A percentile compares a stretch with the other conserved stretches of the same genome.
These are phyloP conservation scores for Tiliacea citrago DNA, from an alignment of 2,888 invertebrate species.

Conservation along the genomic window DNA sequence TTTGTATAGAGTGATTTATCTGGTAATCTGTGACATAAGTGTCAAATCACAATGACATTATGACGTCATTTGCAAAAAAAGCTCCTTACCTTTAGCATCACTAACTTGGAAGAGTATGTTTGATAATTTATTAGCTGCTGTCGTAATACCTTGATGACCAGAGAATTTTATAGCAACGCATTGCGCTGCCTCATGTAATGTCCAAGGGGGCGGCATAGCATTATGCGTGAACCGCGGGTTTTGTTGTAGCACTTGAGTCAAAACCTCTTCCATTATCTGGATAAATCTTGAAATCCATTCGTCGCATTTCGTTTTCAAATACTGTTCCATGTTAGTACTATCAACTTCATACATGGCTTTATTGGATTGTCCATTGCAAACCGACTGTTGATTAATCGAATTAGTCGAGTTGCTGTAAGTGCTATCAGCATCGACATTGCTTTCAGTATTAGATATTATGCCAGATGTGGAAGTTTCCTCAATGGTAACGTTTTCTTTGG, in stretches of 20 bases:
- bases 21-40: too few relatives aligned
- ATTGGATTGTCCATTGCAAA: not conserved
- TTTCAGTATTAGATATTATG: conserved; percentile 72
- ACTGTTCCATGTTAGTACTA: conserved; percentile 75
- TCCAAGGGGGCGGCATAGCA: conserved; percentile 80
- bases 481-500: conserved; percentile 61
- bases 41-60: too few relatives aligned
- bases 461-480: conserved; percentile 74
- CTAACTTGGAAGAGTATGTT: conserved; percentile 73
- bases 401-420: conserved; percentile 14
- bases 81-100: conserved; percentile 74
- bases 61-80: not conserved
- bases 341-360: conserved; percentile 77
- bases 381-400: conserved; percentile 15
- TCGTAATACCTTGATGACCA: conserved; percentile 67
- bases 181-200: conserved; percentile 79
- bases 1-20: too few relatives aligned
- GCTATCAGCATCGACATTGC: conserved; percentile 67
- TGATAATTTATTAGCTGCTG: conserved; percentile 77
- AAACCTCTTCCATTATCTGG: conserved; percentile 85
- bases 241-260: conserved; percentile 77
- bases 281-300: conserved; percentile 84
- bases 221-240: conserved; percentile 67
- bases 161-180: conserved; percentile 78
- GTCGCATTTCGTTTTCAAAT: conserved; percentile 76